Percentiles rank a stretch among this genome's conserved stretches.
Evolutionary conservation across 2,888 invertebrate species (phyloP).

Genomic region (Plebejus anna): DNA sequence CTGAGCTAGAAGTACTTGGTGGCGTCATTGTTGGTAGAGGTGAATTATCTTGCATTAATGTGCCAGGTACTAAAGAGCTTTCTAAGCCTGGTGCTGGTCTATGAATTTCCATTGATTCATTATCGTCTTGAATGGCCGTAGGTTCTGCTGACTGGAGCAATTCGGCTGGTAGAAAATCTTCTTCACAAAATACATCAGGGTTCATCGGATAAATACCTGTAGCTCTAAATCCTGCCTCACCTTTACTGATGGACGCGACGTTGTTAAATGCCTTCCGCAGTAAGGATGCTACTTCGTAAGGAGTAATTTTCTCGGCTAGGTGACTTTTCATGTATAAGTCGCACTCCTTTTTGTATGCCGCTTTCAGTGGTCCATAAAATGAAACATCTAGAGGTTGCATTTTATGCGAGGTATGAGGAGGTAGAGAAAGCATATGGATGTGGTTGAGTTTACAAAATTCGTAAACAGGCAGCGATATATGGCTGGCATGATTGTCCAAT

Average conservation of each 20-base stretch:
- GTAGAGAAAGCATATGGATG: conserved; percentile 19
- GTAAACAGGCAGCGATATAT: conserved; percentile 39
- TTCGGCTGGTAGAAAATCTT: conserved; percentile 39
- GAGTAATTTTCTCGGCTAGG: conserved; percentile 41
- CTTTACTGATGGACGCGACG: conserved; percentile 45
- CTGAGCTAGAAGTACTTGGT: too few species aligned
- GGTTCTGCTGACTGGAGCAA: conserved; percentile 18
- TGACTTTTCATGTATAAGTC: conserved; percentile 44
- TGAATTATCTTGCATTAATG: too few species aligned
- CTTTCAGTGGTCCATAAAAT: conserved; percentile 40
- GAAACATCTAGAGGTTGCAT: conserved; percentile 41
- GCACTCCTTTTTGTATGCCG: conserved; percentile 43
- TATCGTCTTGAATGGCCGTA: too few species aligned
- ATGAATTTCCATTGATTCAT: too few species aligned
- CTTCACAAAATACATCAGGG: conserved; percentile 41
- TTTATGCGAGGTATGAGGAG: conserved; percentile 34
- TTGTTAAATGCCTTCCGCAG: conserved; percentile 34
- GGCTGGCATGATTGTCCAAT: conserved; percentile 40
- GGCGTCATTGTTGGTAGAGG: too few species aligned
- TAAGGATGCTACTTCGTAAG: conserved; percentile 44
- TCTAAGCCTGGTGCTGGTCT: too few species aligned
- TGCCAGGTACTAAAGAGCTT: too few species aligned
- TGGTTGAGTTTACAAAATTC: conserved; percentile 41
- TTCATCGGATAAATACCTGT: conserved; percentile 47
- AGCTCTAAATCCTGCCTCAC: conserved; percentile 44